Evolutionary conservation across 1,140 invertebrate genomes (phyloP).

Genomic region (Drosophila azteca): DNA sequence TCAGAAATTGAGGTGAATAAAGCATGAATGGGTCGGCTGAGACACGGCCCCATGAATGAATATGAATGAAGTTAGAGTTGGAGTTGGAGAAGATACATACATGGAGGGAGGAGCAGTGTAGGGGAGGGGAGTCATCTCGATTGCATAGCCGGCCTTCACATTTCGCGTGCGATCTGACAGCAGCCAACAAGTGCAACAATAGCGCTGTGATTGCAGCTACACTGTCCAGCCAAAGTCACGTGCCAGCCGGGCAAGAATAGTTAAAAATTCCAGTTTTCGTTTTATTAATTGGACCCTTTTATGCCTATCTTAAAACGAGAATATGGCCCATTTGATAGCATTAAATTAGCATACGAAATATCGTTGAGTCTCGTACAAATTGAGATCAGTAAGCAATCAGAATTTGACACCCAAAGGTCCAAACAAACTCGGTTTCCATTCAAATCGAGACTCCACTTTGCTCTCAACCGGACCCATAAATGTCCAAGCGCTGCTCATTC

Average conservation of each 20-base stretch:
- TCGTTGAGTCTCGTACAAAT: constrained; percentile 43
- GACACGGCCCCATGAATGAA: constrained; percentile 47
- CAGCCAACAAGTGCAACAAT: constrained; percentile 56
- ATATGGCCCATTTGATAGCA: constrained; percentile 27
- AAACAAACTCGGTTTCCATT: constrained; percentile 28
- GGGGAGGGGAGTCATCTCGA: constrained; percentile 27
- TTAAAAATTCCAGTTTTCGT: constrained; percentile 6
- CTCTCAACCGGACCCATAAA: constrained; percentile 37
- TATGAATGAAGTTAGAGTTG: constrained; percentile 50
- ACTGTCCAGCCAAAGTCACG: constrained; percentile 46
- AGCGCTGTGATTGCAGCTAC: constrained; percentile 40
- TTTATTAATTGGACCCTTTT: constrained; percentile 31
- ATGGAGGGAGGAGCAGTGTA: constrained; percentile 27
- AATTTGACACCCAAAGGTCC: constrained; percentile 12
- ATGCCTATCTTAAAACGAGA: constrained; percentile 9
- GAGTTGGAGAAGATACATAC: constrained; percentile 15
- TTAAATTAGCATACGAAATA: constrained; percentile 30
- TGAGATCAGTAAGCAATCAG: constrained; percentile 45
- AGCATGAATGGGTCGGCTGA: constrained; percentile 37
- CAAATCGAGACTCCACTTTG: constrained; percentile 32
- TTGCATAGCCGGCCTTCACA: constrained; percentile 70
- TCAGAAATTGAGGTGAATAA: constrained; percentile 39
- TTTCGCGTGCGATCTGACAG: constrained; percentile 62
- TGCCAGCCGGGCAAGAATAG: constrained; percentile 4
- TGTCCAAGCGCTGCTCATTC: constrained; percentile 35